phyloP scores from a whole-genome alignment of 2,113 vertebrate genomes.

The Tricholaema leucomelas region DNA sequence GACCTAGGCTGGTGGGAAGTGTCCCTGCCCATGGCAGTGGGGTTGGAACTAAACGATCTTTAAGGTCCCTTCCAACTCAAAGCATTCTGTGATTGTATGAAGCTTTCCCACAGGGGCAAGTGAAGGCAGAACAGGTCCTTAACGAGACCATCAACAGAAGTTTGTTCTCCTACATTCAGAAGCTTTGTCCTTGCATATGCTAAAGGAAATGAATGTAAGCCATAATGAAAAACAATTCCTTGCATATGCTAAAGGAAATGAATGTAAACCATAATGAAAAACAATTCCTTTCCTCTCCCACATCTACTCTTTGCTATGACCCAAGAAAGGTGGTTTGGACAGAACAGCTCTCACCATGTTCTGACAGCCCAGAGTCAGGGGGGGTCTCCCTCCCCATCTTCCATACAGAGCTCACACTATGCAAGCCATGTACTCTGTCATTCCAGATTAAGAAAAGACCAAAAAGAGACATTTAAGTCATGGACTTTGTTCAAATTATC shows the following conservation, averaged over 20 bases:
- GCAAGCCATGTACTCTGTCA: background rate
- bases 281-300: background rate
- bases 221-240: background rate
- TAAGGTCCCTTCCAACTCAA: too few relatives aligned
- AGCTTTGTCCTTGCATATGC: background rate
- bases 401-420: background rate
- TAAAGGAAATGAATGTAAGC: background rate
- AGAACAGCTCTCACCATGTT: background rate
- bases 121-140: background rate
- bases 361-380: background rate
- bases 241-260: background rate
- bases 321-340: background rate
- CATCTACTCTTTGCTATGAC: background rate
- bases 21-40: too few relatives aligned
- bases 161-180: background rate
- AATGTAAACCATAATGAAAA: background rate
- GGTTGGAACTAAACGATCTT: too few relatives aligned
- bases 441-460: background rate
- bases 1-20: too few relatives aligned
- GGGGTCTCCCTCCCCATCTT: background rate
- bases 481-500: conserved; percentile 46
- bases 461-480: conserved; percentile 15
- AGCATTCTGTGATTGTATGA: too few relatives aligned
- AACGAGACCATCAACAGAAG: accelerated
- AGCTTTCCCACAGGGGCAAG: background rate